Conservation (phyloP, 2,888 invertebrate species). For the Acleris cristana region DNA sequence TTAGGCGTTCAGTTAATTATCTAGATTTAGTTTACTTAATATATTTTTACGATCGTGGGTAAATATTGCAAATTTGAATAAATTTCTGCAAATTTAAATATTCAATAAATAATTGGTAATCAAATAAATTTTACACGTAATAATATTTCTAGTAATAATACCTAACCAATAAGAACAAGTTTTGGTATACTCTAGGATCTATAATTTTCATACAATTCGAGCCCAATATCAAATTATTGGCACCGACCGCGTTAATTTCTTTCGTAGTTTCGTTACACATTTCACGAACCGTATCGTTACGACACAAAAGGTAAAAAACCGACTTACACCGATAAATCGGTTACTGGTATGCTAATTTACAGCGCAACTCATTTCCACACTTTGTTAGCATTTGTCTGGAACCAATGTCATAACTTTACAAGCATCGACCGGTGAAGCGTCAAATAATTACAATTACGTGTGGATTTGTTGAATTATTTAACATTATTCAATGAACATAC, state of each 20-base stretch:
- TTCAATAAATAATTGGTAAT: no score
- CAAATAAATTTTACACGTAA: no score
- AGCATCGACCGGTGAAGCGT: slow-evolving; percentile 12
- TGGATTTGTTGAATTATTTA: background rate
- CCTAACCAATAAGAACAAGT: no score
- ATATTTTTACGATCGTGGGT: no score
- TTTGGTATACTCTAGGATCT: no score
- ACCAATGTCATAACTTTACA: slow-evolving; percentile 46
- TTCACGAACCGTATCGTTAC: slow-evolving; percentile 76
- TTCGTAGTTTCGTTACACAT: slow-evolving; percentile 75
- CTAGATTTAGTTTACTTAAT: background rate
- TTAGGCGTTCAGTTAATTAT: slow-evolving; percentile 6
- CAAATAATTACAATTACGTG: background rate
- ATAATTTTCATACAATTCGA: no score
- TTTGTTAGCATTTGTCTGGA: slow-evolving; percentile 47
- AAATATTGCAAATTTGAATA: no score
- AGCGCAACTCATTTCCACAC: slow-evolving; percentile 59
- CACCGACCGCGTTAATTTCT: slow-evolving; percentile 53
- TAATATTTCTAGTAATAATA: no score
- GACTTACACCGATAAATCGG: slow-evolving; percentile 61
- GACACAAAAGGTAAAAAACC: slow-evolving; percentile 64
- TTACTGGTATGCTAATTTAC: slow-evolving; percentile 74
- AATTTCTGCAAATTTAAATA: no score
- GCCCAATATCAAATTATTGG: background rate
- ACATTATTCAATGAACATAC: no score